These are phyloP conservation scores for Alauda arvensis DNA, from an alignment of 2,797 vertebrate genomes.

Conservation along the genomic window DNA sequence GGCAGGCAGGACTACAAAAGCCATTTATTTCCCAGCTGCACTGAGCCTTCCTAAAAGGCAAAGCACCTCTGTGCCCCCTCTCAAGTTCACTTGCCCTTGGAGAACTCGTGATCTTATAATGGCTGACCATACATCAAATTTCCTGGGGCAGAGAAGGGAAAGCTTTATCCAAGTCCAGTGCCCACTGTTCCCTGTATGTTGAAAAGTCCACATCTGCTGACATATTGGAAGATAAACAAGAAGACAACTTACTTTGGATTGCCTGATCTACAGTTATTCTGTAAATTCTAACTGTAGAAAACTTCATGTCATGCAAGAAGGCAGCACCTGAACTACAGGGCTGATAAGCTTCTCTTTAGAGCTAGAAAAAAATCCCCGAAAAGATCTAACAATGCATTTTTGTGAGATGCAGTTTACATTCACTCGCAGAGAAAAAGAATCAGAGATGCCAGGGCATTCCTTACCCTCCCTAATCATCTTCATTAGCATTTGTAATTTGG, in stretches of 20 bases:
- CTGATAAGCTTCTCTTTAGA: background rate
- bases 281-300: background rate
- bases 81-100: background rate
- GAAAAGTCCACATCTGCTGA: background rate
- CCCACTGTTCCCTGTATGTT: background rate
- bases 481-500: background rate
- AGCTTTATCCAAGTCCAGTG: background rate
- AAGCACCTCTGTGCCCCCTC: background rate
- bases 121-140: background rate
- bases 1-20: background rate
- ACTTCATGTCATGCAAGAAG: background rate
- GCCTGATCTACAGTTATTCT: background rate
- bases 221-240: background rate
- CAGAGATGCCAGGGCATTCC: background rate
- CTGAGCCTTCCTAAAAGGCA: background rate
- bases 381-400: background rate
- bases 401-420: background rate
- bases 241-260: background rate
- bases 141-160: background rate
- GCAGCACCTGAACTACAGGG: background rate
- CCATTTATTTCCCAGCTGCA: background rate
- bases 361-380: background rate
- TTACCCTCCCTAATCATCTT: background rate
- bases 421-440: background rate
- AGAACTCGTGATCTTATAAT: background rate